These are phyloP conservation scores for Plagiodera versicolora DNA, from an alignment of 2,888 invertebrate species.

Conservation along the genomic window DNA sequence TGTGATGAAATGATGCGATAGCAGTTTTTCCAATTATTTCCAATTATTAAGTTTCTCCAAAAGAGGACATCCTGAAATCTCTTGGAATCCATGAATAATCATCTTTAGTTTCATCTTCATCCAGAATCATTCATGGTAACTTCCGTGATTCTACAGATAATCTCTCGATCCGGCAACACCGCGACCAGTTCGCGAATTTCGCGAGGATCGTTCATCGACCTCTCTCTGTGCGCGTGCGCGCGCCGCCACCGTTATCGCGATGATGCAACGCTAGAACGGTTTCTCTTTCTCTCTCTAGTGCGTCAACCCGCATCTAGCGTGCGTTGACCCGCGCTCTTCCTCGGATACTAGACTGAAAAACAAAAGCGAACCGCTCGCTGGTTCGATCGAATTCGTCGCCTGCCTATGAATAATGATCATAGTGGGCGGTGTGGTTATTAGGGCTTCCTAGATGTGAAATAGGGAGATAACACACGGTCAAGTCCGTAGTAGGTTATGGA, in stretches of 20 bases:
- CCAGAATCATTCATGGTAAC: too few relatives aligned
- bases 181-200: background rate
- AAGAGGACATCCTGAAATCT: too few relatives aligned
- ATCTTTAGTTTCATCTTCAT: too few relatives aligned
- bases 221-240: constrained; percentile 18
- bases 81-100: too few relatives aligned
- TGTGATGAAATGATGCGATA: too few relatives aligned
- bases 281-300: constrained; percentile 23
- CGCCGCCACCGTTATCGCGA: constrained; percentile 38
- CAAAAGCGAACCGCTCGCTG: constrained; percentile 10
- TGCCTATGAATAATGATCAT: background rate
- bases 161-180: background rate
- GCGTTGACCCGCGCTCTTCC: constrained; percentile 35
- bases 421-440: background rate
- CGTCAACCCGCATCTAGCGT: constrained; percentile 40
- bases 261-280: constrained; percentile 38
- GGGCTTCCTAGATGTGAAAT: background rate
- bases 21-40: too few relatives aligned
- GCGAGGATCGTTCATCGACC: constrained; percentile 19
- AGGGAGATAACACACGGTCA: too few relatives aligned
- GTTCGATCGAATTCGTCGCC: background rate
- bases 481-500: too few relatives aligned
- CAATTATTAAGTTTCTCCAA: too few relatives aligned
- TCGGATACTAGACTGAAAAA: constrained; percentile 13
- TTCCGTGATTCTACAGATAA: background rate